phyloP scores from a whole-genome alignment of 1,140 invertebrate species.

The Monochamus saltuarius region DNA sequence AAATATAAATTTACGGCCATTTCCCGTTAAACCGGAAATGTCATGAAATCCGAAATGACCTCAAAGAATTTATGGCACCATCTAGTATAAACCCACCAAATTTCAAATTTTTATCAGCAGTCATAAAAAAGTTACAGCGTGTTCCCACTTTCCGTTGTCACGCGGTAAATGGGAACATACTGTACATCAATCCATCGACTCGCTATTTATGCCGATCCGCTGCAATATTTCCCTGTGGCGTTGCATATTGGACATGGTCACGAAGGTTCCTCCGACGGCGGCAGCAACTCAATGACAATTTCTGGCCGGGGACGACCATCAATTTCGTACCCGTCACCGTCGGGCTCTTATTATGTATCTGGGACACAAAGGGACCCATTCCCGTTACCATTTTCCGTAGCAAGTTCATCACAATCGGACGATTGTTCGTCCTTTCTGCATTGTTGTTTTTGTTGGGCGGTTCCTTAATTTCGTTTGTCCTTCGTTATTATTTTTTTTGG shows the following conservation, averaged over 20 bases:
- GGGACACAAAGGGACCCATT: conserved; percentile 1
- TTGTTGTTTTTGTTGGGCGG: neutral
- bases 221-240: neutral
- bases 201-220: too few species aligned
- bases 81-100: too few species aligned
- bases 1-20: too few species aligned
- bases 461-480: neutral
- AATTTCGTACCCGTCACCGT: neutral
- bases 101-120: too few species aligned
- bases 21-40: too few species aligned
- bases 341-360: conserved; percentile 14
- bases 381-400: neutral
- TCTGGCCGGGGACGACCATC: neutral
- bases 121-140: too few species aligned
- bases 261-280: conserved; percentile 6
- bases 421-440: neutral
- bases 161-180: too few species aligned
- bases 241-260: conserved; percentile 16
- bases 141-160: too few species aligned
- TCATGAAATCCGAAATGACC: too few species aligned
- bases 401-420: neutral
- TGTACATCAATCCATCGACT: too few species aligned
- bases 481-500: neutral
- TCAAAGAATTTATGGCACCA: too few species aligned
- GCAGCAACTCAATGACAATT: conserved; percentile 5